Evolutionary conservation across 2,888 invertebrate genomes (phyloP).

Genomic region (Thysanoteuthis rhombus): DNA sequence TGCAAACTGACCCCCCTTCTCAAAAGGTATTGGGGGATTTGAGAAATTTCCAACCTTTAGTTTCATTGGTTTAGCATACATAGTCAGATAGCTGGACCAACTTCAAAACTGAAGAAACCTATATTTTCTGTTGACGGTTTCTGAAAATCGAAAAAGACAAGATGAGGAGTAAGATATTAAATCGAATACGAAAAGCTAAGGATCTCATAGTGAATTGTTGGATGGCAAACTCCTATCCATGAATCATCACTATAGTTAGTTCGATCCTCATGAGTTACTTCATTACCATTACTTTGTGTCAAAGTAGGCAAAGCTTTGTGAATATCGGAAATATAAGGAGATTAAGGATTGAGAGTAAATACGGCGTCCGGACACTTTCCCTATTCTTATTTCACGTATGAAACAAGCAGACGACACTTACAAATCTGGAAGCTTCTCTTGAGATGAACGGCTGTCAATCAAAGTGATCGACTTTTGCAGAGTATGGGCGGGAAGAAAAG

Average conservation of each 20-base stretch:
- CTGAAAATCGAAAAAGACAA: too few relatives aligned
- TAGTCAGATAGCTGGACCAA: too few relatives aligned
- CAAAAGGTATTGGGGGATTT: too few relatives aligned
- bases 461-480: background rate
- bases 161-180: background rate
- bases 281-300: background rate
- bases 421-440: background rate
- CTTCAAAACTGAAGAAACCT: too few relatives aligned
- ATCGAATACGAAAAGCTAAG: background rate
- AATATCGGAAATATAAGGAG: background rate
- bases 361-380: background rate
- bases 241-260: background rate
- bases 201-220: too few relatives aligned
- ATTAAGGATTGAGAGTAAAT: background rate
- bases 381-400: background rate
- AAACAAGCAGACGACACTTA: background rate
- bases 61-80: too few relatives aligned
- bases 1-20: too few relatives aligned
- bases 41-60: too few relatives aligned
- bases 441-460: background rate
- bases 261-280: background rate
- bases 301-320: background rate
- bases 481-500: background rate
- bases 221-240: too few relatives aligned
- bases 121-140: too few relatives aligned